Evolutionary conservation across 1,140 invertebrate genomes (phyloP).

Genomic region (Zaprionus davidi): DNA sequence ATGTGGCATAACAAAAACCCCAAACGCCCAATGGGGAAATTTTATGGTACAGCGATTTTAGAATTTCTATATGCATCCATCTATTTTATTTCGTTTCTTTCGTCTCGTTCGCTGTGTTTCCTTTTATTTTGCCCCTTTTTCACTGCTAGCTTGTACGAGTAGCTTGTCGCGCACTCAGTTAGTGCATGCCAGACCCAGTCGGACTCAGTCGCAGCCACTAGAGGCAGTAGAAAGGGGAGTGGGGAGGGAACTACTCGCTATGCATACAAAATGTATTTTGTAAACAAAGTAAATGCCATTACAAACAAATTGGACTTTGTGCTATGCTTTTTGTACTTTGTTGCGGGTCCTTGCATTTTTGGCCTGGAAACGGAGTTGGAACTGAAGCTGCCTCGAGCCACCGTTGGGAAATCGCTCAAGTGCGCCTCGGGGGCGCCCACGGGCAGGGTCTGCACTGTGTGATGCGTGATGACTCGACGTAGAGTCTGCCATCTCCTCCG

Average conservation of each 20-base stretch:
- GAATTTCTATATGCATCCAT: constrained; percentile 54
- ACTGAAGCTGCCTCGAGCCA: constrained; percentile 32
- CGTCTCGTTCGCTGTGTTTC: constrained; percentile 1
- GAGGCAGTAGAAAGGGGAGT: not conserved
- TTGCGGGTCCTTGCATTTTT: constrained; percentile 36
- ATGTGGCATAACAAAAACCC: constrained; percentile 44
- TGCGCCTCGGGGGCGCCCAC: constrained; percentile 22
- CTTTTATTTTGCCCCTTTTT: constrained; percentile 26
- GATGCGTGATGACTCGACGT: constrained; percentile 35
- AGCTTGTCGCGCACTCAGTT: constrained; percentile 9
- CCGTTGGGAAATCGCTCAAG: constrained; percentile 64
- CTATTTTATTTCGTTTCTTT: constrained; percentile 50
- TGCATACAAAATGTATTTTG: constrained; percentile 82
- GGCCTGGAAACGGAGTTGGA: constrained; percentile 24
- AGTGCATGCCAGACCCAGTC: constrained; percentile 14
- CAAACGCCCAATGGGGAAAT: constrained; percentile 74
- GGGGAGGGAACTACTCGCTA: constrained; percentile 68
- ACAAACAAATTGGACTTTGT: constrained; percentile 83
- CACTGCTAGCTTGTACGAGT: not conserved
- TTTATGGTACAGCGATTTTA: constrained; percentile 81
- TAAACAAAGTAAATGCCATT: constrained; percentile 82
- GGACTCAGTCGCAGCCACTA: not conserved
- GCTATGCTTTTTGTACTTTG: constrained; percentile 66
- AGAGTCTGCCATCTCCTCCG: not conserved
- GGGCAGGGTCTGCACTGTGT: constrained; percentile 5